phyloP scores from a whole-genome alignment of 2,888 invertebrate species.

The Trachelus iudaicus region DNA sequence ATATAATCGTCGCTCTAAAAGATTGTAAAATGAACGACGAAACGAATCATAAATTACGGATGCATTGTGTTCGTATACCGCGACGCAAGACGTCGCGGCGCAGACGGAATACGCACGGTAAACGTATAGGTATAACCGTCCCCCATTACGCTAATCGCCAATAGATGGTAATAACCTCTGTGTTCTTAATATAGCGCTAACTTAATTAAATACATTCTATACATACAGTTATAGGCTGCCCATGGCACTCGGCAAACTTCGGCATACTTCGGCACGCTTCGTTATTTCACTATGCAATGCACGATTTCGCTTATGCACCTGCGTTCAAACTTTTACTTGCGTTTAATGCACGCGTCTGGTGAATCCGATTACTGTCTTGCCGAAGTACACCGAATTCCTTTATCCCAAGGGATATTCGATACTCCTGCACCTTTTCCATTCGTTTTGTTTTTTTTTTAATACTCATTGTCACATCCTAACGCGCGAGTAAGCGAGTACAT shows the following conservation, averaged over 20 bases:
- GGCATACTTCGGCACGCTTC: neutral
- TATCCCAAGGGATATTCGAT: neutral
- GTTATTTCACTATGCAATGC: neutral
- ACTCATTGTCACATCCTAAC: neutral
- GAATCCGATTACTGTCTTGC: neutral
- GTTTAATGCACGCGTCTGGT: neutral
- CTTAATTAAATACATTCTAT: conserved; percentile 11
- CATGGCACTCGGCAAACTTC: neutral
- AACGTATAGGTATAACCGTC: neutral
- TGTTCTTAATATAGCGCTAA: neutral
- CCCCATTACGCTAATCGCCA: neutral
- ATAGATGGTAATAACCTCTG: neutral
- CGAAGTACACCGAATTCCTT: neutral
- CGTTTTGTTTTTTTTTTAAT: too few relatives aligned
- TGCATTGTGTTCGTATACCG: neutral
- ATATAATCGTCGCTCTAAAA: neutral
- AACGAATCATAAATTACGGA: neutral
- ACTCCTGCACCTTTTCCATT: neutral
- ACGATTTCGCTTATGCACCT: neutral
- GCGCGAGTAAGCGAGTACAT: neutral
- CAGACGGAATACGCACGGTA: neutral
- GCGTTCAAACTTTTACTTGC: neutral
- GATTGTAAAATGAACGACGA: neutral
- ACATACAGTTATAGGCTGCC: conserved; percentile 5
- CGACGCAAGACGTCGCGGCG: neutral